phyloP scores from a whole-genome alignment of 92 coral and sea anemone species.

The Actinostola sp. region DNA sequence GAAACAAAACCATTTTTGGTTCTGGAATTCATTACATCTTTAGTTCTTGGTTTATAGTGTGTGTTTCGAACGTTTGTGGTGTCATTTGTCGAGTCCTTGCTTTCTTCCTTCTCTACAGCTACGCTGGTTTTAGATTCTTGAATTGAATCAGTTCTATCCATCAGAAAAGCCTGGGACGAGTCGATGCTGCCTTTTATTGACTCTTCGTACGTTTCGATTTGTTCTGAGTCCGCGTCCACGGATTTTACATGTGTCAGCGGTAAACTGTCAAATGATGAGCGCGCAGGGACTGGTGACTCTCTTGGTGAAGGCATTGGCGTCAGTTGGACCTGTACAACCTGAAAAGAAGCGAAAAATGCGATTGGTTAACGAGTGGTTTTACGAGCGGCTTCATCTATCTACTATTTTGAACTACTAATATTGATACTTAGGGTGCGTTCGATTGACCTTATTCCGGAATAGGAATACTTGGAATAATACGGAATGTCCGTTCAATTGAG shows the following conservation, averaged over 20 bases:
- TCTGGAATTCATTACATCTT: conserved; percentile 8
- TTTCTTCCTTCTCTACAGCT: conserved; percentile 4
- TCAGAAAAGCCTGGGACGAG: conserved; percentile 15
- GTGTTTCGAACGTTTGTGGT: not conserved
- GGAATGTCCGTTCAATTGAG: too few species aligned
- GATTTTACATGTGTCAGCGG: conserved; percentile 17
- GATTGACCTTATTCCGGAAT: too few species aligned
- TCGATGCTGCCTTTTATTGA: conserved; percentile 47
- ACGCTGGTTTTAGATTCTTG: conserved; percentile 11
- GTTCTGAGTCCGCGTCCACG: conserved; percentile 24
- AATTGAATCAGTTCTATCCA: conserved; percentile 20
- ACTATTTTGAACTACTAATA: too few species aligned
- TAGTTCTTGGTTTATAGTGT: conserved; percentile 14
- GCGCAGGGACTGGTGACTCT: conserved; percentile 61
- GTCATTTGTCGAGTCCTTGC: not conserved
- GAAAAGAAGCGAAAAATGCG: conserved; percentile 1
- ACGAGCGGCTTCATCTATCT: not conserved
- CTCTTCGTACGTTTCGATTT: conserved; percentile 45
- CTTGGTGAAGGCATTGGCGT: conserved; percentile 72
- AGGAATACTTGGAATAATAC: too few species aligned
- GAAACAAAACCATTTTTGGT: conserved; percentile 27
- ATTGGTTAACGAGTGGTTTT: not conserved
- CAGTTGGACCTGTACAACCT: conserved; percentile 70
- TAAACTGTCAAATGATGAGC: conserved; percentile 21
- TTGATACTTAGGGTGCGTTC: too few species aligned